Base-by-base conservation (phyloP, 2,888 invertebrate species). In the Drosophila hamatofila region DNA sequence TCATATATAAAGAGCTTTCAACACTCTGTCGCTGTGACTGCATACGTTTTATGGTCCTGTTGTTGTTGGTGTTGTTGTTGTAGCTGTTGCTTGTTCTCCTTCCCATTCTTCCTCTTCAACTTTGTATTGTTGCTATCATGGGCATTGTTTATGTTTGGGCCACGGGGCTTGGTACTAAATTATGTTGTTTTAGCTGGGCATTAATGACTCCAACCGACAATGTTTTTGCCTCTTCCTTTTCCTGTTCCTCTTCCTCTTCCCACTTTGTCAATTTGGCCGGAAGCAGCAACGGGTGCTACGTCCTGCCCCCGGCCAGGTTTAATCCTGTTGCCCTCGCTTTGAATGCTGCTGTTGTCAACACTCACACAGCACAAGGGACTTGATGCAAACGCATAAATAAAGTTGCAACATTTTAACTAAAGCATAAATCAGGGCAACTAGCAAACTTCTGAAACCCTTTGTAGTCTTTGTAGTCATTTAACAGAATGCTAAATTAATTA, bases 121-220 rank as follows among this genome's bases (percentile, higher is more conserved):
- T 33, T 37, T 23, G 35, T 52, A 39, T 56, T 68, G 60, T 52
- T 70, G 69, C 52, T 78, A 69, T 78, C 68, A 63, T 72, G 75
- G 67, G 70, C 71, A 67, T 82, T 83, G 82, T 84, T 81, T 84
- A 78, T 81, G 75, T 70, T 81, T 60, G 54, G 77, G 78, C 78
- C 81, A 69, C 59, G 55, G 49, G 61, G 73, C 70, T 73, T 12
- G 57, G 46, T 70, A 81, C 70, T 84, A 88, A 84, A 85, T 86
- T 81, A 83, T 78, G 83, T 80, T 83, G 78, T 83, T 83, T 80
- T 81, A 81, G 80, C 83, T 66, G 75, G 75, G 81, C 80, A 65
- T 74, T 78, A 83, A 83, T 78, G 80, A 63, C 73, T 72, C 75
- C 61, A 77, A 73, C 59, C 69, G 68, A 63, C 66, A 37, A 35